Percentiles rank a stretch among this genome's conserved stretches.
phyloP scores from a whole-genome alignment of 2,113 vertebrate genomes.

The Aptenodytes patagonicus region DNA sequence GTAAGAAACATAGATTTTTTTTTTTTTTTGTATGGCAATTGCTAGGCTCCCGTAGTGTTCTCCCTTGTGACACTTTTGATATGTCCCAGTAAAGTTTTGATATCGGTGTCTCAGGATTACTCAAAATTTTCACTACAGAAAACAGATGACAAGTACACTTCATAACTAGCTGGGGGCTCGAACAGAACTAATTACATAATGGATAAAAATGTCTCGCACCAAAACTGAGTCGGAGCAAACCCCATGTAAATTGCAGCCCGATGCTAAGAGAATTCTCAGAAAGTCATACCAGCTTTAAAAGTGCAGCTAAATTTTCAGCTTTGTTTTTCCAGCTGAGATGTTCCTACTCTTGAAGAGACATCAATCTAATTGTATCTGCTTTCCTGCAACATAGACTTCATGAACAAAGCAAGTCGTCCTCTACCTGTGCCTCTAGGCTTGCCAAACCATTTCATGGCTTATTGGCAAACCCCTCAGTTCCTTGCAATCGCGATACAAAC shows the following conservation, averaged over 20 bases:
- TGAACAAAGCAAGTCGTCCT: not conserved
- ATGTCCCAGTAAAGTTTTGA: conserved; percentile 28
- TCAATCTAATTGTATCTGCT: not conserved
- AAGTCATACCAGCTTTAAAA: not conserved
- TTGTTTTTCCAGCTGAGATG: not conserved
- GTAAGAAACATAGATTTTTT: conserved; percentile 9
- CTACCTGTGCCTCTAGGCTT: not conserved
- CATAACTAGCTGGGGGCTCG: not conserved
- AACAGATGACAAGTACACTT: not conserved
- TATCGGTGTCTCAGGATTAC: not conserved
- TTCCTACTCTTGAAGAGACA: not conserved
- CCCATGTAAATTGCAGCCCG: not conserved
- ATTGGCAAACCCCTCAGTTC: conserved; percentile 20
- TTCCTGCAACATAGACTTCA: not conserved
- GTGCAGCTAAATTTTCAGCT: not conserved
- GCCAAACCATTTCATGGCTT: conserved; percentile 25
- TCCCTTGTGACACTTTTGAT: not conserved
- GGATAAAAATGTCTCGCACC: not conserved
- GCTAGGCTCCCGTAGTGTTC: not conserved
- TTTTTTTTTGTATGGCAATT: not conserved
- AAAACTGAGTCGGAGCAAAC: conserved; percentile 7
- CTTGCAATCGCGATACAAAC: not conserved
- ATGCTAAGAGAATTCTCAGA: not conserved
- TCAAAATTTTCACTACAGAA: not conserved
- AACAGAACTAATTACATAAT: not conserved